Percentiles rank a stretch among this genome's conserved stretches.
These are phyloP conservation scores for Dorcus hopei DNA, from an alignment of 2,888 invertebrate genomes.

Conservation along the genomic window DNA sequence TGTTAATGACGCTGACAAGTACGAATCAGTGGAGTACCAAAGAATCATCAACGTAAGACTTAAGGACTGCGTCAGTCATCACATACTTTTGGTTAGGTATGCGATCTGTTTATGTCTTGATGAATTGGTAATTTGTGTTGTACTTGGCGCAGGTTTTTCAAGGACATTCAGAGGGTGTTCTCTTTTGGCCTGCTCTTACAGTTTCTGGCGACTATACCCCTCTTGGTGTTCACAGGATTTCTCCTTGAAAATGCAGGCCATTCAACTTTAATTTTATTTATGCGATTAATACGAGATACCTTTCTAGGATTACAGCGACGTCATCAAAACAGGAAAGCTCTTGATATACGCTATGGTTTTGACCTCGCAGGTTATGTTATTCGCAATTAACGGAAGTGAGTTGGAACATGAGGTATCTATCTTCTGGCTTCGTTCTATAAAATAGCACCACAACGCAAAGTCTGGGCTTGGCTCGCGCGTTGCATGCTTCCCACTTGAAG, in stretches of 20 bases:
- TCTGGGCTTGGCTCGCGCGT: too few species aligned
- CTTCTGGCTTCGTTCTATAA: too few species aligned
- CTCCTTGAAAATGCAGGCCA: conserved; percentile 5
- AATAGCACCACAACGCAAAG: too few species aligned
- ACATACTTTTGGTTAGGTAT: conserved; percentile 14
- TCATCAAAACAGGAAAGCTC: conserved; percentile 10
- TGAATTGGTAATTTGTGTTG: too few species aligned
- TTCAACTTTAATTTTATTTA: neutral
- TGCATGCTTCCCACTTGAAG: neutral
- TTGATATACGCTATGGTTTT: conserved; percentile 6
- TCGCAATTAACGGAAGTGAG: conserved; percentile 11
- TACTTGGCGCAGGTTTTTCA: conserved; percentile 1
- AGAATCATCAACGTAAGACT: conserved; percentile 8
- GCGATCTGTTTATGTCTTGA: too few species aligned
- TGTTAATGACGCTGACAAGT: neutral
- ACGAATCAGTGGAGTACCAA: conserved; percentile 12
- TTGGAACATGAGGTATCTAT: conserved; percentile 7
- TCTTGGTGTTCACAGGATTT: conserved; percentile 10
- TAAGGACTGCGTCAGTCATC: conserved; percentile 12
- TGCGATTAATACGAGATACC: neutral
- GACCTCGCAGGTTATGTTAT: conserved; percentile 8
- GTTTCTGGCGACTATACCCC: conserved; percentile 8
- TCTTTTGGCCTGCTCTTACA: conserved; percentile 11
- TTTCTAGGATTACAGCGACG: conserved; percentile 12
- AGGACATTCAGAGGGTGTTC: conserved; percentile 12